Percentiles rank a stretch among this genome's conserved stretches.
phyloP scores from a whole-genome alignment of 2,113 vertebrate genomes.

The Rousettus leschenaultii region DNA sequence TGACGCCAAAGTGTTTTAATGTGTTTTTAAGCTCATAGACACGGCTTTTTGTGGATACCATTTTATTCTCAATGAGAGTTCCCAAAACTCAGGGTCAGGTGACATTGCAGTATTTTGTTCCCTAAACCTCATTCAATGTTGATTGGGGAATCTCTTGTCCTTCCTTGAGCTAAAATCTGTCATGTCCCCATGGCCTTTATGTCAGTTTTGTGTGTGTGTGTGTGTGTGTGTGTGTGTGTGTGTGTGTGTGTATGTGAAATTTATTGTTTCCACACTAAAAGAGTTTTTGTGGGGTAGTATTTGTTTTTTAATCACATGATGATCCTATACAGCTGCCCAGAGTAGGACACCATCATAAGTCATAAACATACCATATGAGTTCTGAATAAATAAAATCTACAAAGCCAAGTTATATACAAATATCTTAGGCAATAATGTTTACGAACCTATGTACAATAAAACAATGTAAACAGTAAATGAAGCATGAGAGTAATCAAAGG shows the following conservation, averaged over 20 bases:
- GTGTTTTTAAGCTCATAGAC: background rate
- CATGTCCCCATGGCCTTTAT: background rate
- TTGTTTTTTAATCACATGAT: slow-evolving; percentile 78
- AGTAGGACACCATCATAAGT: slow-evolving; percentile 81
- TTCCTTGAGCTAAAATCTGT: background rate
- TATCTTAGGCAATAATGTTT: slow-evolving; percentile 87
- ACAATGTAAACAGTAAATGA: slow-evolving; percentile 86
- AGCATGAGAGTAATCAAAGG: slow-evolving; percentile 78
- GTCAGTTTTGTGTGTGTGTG: background rate
- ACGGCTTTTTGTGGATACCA: background rate
- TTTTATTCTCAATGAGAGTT: background rate
- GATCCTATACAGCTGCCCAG: slow-evolving; percentile 78
- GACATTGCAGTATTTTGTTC: background rate
- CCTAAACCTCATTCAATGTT: background rate
- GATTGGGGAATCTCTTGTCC: background rate
- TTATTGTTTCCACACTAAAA: slow-evolving; percentile 84
- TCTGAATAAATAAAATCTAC: slow-evolving; percentile 95
- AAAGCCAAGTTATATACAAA: slow-evolving; percentile 94
- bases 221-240: no score
- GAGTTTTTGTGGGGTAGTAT: slow-evolving; percentile 77
- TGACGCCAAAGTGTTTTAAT: background rate
- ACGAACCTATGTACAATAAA: slow-evolving; percentile 92
- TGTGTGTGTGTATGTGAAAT: slow-evolving; percentile 81
- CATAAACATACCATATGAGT: slow-evolving; percentile 90
- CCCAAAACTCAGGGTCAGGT: background rate